phyloP scores from a whole-genome alignment of 2,797 vertebrate species.

The Acanthopagrus latus region DNA sequence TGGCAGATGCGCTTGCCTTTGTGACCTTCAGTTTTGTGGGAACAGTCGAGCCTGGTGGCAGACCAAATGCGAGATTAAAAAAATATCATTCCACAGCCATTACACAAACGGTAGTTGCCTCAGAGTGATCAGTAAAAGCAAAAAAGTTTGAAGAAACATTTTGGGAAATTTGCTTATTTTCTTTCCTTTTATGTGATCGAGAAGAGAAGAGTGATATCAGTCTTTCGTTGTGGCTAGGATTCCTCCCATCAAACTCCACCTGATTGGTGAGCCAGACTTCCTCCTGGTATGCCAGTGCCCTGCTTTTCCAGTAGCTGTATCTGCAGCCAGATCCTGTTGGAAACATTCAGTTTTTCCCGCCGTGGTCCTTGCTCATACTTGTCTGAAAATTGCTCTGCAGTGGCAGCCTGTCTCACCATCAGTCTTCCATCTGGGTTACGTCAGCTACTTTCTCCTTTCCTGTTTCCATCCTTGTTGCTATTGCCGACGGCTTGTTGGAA shows the following conservation, averaged over 20 bases:
- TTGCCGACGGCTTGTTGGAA: slow-evolving; percentile 37
- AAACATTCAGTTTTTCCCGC: slow-evolving; percentile 31
- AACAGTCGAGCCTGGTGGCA: no score
- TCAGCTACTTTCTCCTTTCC: slow-evolving; percentile 52
- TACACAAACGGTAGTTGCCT: no score
- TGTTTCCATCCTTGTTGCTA: slow-evolving; percentile 64
- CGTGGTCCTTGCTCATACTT: slow-evolving; percentile 10
- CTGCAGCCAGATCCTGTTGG: slow-evolving; percentile 12
- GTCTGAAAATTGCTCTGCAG: slow-evolving; percentile 34
- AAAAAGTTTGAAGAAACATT: background rate
- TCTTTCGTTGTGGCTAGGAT: no score
- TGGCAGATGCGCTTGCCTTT: no score
- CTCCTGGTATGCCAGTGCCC: background rate
- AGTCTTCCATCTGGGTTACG: slow-evolving; percentile 18
- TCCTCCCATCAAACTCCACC: background rate
- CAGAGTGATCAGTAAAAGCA: no score
- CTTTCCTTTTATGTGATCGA: background rate
- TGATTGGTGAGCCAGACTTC: background rate
- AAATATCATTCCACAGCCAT: no score
- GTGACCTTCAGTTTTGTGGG: no score
- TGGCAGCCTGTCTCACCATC: slow-evolving; percentile 25
- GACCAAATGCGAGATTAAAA: no score
- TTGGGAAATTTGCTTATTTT: background rate
- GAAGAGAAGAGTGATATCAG: background rate
- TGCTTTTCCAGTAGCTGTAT: slow-evolving; percentile 9